Evolutionary conservation across 2,797 vertebrate species (phyloP), one percentile per base, ranked within the genome.

Genomic region (Labeo calbasu): DNA sequence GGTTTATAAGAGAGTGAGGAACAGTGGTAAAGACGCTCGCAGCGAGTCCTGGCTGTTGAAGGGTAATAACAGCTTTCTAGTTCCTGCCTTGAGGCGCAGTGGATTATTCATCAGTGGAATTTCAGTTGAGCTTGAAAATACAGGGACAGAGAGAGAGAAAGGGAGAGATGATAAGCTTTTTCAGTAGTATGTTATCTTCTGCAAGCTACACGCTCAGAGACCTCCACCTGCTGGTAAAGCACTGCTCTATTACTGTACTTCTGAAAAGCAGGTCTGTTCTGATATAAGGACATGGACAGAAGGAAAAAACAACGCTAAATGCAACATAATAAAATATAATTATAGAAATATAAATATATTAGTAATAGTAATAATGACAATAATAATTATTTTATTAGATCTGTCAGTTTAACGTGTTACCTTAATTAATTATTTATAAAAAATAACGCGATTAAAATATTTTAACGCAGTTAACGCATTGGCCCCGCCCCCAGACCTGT

Each of bases 201-300:
- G 77, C 25, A 86, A 91, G 87, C 88, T 68, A 86, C 86, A 51
- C 87, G 78, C 46, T 87, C 71, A 75, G 77, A 84, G 81, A 68
- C 81, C 63, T 77, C 85, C 78, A 84, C 53, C 86, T 88, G 87
- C 86, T 90, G 88, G 89, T 43, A 25, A 66, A 85, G 77, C 63
- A 25, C 71, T 57, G 72, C 32, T 80, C 73, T 79, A 84, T 86
- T 65, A 40, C 4, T 55, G n/a, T 61, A n/a, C 53, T 40, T 77
- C 8, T 77, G 2, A 76, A 76, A 57, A 10, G 11, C 17, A n/a
- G 2, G 8, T 50, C 46, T 72, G 15, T 72, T 51, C 32, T 57
- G 28, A 36, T 57, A 40, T 21, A 55, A 7, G 32, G 14, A 15
- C 21, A 25, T 23, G 36, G 21, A 59, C 3, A 23, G 21, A 10